Percentiles rank a stretch among this genome's conserved stretches.
phyloP scores from a whole-genome alignment of 2,888 invertebrate genomes.

The Apomyelois bistriatella region DNA sequence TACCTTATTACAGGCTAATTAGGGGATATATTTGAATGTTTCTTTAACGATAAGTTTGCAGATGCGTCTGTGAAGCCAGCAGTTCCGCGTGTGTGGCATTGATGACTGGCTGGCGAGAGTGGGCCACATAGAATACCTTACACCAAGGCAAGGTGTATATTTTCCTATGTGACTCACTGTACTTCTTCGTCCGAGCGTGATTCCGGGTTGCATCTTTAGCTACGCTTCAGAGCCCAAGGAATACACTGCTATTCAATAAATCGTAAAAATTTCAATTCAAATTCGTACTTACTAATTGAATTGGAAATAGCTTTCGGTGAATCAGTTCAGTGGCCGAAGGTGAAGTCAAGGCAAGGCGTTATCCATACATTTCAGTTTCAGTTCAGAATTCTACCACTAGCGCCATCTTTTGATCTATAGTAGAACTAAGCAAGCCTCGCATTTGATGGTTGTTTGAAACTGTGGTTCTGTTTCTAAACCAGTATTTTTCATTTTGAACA shows the following conservation, averaged over 20 bases:
- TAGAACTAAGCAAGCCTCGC: neutral
- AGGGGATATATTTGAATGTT: neutral
- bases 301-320: slow-evolving; percentile 4
- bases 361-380: neutral
- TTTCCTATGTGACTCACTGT: no score
- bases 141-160: no score
- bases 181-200: no score
- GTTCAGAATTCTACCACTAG: neutral
- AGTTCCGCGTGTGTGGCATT: slow-evolving; percentile 61
- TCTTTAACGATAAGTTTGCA: neutral
- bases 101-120: slow-evolving; percentile 31
- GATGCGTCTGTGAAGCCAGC: slow-evolving; percentile 35
- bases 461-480: neutral
- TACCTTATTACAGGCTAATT: neutral
- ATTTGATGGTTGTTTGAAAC: no score
- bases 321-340: slow-evolving; percentile 6
- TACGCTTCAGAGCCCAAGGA: no score
- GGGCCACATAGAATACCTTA: no score
- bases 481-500: neutral
- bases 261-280: neutral
- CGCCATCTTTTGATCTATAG: neutral
- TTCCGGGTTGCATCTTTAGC: no score
- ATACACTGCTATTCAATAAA: no score
- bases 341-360: slow-evolving; percentile 1
- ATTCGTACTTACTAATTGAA: neutral